These are phyloP conservation scores for Bombus difficillimus DNA, from an alignment of 1,140 invertebrate species.

Conservation along the genomic window DNA sequence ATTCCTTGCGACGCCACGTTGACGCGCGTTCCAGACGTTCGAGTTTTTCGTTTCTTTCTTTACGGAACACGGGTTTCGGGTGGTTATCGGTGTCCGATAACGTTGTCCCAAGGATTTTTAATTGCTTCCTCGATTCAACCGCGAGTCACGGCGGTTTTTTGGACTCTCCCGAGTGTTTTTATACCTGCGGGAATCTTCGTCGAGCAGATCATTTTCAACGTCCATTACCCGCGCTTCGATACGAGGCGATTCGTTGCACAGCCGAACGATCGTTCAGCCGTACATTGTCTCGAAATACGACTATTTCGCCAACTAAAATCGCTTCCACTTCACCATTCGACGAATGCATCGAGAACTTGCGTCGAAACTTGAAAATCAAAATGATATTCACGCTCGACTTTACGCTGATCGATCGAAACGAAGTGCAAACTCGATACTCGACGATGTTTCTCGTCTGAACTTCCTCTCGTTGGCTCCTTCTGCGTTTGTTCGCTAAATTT, in stretches of 20 bases:
- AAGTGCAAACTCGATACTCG: not conserved
- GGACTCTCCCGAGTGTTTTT: not conserved
- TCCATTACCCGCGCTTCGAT: not conserved
- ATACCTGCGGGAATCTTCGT: not conserved
- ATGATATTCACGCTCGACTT: not conserved
- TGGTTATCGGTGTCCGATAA: not conserved
- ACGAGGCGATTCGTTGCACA: not conserved
- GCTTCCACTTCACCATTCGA: not conserved
- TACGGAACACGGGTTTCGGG: fast-evolving
- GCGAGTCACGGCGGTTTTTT: not conserved
- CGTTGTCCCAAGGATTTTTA: not conserved
- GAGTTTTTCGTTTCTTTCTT: fast-evolving
- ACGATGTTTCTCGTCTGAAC: not conserved
- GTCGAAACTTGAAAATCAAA: not conserved
- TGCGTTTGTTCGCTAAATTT: not conserved
- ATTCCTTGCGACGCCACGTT: not conserved
- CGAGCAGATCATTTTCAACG: not conserved
- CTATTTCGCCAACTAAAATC: not conserved
- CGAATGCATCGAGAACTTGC: not conserved
- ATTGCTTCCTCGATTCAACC: not conserved
- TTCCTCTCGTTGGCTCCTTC: not conserved
- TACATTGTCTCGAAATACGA: too few species aligned
- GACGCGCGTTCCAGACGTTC: not conserved
- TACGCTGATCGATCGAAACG: not conserved
- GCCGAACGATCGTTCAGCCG: not conserved